phyloP scores from a whole-genome alignment of 2,797 vertebrate species.

The Echiichthys vipera region DNA sequence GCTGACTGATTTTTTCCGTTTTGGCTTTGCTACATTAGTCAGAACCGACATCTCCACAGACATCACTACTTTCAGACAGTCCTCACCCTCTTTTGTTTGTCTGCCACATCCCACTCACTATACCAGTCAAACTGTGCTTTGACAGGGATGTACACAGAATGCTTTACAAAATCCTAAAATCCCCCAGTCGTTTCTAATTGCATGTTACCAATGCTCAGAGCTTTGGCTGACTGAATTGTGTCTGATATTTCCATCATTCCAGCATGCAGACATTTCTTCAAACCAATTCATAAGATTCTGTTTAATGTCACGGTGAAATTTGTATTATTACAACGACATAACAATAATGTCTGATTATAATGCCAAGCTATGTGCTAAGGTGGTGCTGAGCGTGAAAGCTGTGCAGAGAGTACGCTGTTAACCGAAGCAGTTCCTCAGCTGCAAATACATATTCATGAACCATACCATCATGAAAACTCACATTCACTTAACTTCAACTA shows the following conservation, averaged over 20 bases:
- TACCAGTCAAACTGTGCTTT: slow-evolving; percentile 60
- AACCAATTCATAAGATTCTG: slow-evolving; percentile 31
- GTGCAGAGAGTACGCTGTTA: not conserved
- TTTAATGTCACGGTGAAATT: slow-evolving; percentile 33
- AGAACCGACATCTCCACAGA: slow-evolving; percentile 59
- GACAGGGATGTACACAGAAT: slow-evolving; percentile 54
- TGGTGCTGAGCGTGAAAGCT: slow-evolving; percentile 9
- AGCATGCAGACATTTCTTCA: not conserved
- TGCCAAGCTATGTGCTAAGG: slow-evolving; percentile 25
- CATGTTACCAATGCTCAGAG: slow-evolving; percentile 36
- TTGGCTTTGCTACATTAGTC: slow-evolving; percentile 59
- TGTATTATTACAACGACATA: slow-evolving; percentile 45
- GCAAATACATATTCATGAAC: slow-evolving; percentile 23
- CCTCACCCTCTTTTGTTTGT: slow-evolving; percentile 64
- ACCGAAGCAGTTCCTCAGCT: slow-evolving; percentile 8
- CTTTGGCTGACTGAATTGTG: slow-evolving; percentile 33
- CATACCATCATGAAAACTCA: slow-evolving; percentile 5
- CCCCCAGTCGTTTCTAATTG: slow-evolving; percentile 52
- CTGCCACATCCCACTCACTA: slow-evolving; percentile 67
- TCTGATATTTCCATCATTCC: slow-evolving; percentile 42
- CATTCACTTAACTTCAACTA: slow-evolving; percentile 11
- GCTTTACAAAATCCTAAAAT: slow-evolving; percentile 57
- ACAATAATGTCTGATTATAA: slow-evolving; percentile 44
- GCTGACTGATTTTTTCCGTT: slow-evolving; percentile 47
- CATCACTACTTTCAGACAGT: slow-evolving; percentile 53